phyloP scores from a whole-genome alignment of 2,797 vertebrate species.

The Gambelia wislizenii region DNA sequence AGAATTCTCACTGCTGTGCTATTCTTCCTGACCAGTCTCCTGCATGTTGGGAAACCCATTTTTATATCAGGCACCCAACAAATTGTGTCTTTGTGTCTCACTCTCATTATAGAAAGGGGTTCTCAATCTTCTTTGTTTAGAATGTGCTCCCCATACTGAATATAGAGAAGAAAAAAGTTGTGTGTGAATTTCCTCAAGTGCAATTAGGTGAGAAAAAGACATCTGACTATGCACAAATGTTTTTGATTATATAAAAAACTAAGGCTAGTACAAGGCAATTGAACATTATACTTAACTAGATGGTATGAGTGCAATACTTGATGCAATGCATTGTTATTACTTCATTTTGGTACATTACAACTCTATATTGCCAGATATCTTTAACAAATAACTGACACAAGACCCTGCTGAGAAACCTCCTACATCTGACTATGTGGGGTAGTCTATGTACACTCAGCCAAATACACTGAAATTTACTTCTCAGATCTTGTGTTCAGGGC shows the following conservation, averaged over 20 bases:
- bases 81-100: not conserved
- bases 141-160: too few relatives aligned
- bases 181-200: not conserved
- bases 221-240: not conserved
- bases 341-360: not conserved
- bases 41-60: too few relatives aligned
- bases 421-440: not conserved
- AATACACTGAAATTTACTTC: too few relatives aligned
- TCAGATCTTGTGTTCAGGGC: too few relatives aligned
- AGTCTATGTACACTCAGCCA: too few relatives aligned
- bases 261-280: not conserved
- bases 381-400: not conserved
- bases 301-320: not conserved
- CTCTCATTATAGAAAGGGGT: not conserved
- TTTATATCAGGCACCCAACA: too few relatives aligned
- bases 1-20: too few relatives aligned
- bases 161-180: not conserved
- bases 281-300: not conserved
- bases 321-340: not conserved
- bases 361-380: not conserved
- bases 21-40: too few relatives aligned
- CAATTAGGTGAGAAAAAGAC: not conserved
- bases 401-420: not conserved
- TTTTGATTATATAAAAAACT: not conserved
- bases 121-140: not conserved